Evolutionary conservation across 2,888 invertebrate genomes (phyloP).

Genomic region (Acanthosepion pharaonis): DNA sequence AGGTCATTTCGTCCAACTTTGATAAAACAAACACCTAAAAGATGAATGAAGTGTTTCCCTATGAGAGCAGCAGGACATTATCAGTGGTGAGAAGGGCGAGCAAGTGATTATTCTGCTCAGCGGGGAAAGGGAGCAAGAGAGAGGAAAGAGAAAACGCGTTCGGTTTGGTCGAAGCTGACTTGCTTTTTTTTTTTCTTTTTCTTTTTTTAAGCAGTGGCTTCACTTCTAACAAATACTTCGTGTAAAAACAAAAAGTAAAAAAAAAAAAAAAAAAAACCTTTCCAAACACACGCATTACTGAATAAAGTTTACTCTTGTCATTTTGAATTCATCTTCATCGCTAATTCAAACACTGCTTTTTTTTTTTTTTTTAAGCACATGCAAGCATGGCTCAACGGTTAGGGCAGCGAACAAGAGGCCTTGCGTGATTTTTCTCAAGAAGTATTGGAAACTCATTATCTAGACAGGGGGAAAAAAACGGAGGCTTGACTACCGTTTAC

Average conservation of each 20-base stretch:
- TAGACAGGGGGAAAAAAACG: no score
- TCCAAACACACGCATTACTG: not conserved
- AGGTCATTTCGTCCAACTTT: not conserved
- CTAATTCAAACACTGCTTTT: not conserved
- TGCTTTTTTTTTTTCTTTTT: not conserved
- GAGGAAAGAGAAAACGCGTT: not conserved
- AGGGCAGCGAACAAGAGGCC: not conserved
- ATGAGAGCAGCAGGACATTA: no score
- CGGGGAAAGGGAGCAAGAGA: not conserved
- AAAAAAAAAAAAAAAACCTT: not conserved
- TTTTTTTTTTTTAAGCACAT: not conserved
- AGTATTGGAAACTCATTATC: no score
- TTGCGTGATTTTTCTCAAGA: no score
- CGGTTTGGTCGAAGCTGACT: not conserved
- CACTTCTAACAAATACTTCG: not conserved
- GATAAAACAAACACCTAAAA: slow-evolving; percentile 23
- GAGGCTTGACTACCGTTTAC: no score
- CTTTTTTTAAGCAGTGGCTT: not conserved
- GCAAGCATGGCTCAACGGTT: not conserved
- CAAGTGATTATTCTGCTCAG: not conserved
- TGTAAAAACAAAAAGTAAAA: not conserved
- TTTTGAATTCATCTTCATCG: not conserved
- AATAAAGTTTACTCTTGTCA: slow-evolving; percentile 33
- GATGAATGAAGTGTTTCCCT: not conserved
- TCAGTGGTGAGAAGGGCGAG: no score